Base-by-base conservation (phyloP, 2,113 vertebrate species). In the Grammomys surdaster region DNA sequence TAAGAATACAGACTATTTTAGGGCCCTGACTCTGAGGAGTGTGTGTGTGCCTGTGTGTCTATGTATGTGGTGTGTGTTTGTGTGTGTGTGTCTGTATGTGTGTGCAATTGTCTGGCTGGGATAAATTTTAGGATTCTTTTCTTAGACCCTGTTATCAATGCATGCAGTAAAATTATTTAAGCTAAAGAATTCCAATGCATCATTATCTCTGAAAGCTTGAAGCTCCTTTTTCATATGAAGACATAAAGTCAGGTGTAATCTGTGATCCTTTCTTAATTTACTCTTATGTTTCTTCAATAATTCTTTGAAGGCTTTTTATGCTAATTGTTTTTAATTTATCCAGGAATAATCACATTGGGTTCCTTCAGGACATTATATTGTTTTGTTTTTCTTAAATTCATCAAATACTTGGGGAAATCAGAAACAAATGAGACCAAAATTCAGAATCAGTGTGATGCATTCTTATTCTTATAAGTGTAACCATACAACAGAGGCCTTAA, bases 121-220 rank as follows among this genome's bases (percentile, higher is more conserved):
- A 60, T 0, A 36, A 7, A 1, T 70, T 70, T 54, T n/a, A 46
- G 17, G 16, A 33, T 73, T 73, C 63, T 65, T 81, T n/a, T 78
- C 91, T 75, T 89, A 96, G 36, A 89, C 2, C 5, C 7, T 7
- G 36, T 82, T 89, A 88, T 12, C 11, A 81, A 3, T 76, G 10
- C 31, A 93, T 92, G 22, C 73, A 92, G 10, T 65, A 77, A 95
- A 94, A 92, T 76, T 70, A 80, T 90, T 89, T 94, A n/a, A 81
- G 73, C 31, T 40, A 89, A 89, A 5, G 16, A 81, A 89, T 88
- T 24, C 14, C 82, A 95, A 54, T 17, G 9, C 0, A 86, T 54
- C 28, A 36, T 96, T 26, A 85, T 54, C 51, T 92, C 9, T n/a
- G 75, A 97, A 93, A 91, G 0, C 2, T 73, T 2, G 0, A 63